phyloP scores from a whole-genome alignment of 2,113 vertebrate genomes.

The Ploceus nigricollis region DNA sequence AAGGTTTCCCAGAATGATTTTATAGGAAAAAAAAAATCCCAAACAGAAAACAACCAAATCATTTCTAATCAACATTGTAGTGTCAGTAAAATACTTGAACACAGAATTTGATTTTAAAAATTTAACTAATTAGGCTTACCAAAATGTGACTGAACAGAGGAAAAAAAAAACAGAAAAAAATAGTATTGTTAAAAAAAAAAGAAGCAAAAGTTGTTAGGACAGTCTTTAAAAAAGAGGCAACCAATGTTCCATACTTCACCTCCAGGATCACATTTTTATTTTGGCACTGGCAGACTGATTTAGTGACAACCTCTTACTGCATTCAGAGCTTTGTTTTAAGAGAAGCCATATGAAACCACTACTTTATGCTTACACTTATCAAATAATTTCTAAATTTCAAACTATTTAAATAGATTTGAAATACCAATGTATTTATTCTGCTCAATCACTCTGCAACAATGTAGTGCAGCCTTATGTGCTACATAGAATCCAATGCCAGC shows the following conservation, averaged over 20 bases:
- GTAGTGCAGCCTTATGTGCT: fast-evolving
- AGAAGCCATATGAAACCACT: neutral
- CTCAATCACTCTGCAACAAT: neutral
- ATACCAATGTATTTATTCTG: neutral
- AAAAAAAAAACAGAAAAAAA: neutral
- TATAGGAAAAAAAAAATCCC: neutral
- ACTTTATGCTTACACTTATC: neutral
- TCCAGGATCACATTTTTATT: neutral
- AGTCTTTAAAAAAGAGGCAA: neutral
- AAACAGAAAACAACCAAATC: neutral
- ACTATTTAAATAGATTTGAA: neutral
- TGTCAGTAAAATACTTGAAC: neutral
- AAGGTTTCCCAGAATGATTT: neutral
- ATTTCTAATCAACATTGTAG: neutral
- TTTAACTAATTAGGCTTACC: neutral
- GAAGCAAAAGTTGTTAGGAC: neutral
- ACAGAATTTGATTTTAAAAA: neutral
- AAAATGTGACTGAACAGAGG: neutral
- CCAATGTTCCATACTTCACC: neutral
- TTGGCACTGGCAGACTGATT: neutral
- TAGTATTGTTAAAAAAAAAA: neutral
- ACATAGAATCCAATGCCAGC: fast-evolving
- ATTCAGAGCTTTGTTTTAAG: neutral
- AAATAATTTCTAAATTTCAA: neutral
- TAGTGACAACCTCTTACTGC: neutral